phyloP scores from a whole-genome alignment of 1,140 invertebrate genomes.

The Nasonia giraulti region DNA sequence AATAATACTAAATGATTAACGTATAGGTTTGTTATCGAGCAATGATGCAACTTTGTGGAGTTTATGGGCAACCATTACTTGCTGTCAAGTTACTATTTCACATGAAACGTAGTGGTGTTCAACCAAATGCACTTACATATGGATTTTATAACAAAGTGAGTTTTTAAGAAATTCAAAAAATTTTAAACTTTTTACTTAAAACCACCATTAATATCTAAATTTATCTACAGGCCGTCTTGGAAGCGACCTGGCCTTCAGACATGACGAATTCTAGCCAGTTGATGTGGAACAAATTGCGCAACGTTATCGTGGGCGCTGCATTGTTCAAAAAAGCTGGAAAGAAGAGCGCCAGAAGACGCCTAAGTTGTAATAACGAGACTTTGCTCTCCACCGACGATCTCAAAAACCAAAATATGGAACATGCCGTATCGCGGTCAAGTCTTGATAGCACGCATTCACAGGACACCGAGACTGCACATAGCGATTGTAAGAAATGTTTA shows the following conservation, averaged over 20 bases:
- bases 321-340: constrained; percentile 86
- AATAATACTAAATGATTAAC: not conserved
- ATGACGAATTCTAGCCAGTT: constrained; percentile 87
- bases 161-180: constrained; percentile 31
- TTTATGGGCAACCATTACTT: constrained; percentile 93
- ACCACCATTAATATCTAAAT: constrained; percentile 4
- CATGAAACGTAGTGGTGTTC: constrained; percentile 95
- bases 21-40: constrained; percentile 94
- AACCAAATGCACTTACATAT: constrained; percentile 98
- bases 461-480: constrained; percentile 69
- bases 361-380: constrained; percentile 66
- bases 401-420: constrained; percentile 67
- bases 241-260: constrained; percentile 94
- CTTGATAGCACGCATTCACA: constrained; percentile 72
- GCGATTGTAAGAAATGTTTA: constrained; percentile 63
- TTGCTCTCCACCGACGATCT: constrained; percentile 60
- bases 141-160: constrained; percentile 80
- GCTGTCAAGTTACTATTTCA: constrained; percentile 96
- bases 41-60: constrained; percentile 98
- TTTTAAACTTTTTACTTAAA: constrained; percentile 6
- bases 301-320: constrained; percentile 93
- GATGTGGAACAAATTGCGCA: constrained; percentile 95
- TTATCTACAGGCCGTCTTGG: constrained; percentile 84
- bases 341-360: constrained; percentile 73
- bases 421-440: constrained; percentile 70